Conservation (phyloP, 2,888 invertebrate genomes). For the Xestobium rufovillosum region DNA sequence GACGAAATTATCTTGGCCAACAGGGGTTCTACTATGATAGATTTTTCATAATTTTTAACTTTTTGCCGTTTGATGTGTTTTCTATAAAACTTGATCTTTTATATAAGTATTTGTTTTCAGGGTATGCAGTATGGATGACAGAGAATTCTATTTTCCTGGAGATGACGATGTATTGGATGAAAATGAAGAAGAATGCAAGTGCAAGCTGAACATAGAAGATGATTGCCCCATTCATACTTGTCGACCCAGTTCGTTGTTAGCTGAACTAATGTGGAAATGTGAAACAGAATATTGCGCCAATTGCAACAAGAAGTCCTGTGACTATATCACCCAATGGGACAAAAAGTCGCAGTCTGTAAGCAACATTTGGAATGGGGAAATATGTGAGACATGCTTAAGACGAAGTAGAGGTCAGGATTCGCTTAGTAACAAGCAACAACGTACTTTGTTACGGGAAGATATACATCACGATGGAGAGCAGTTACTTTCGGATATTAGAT, state of each 20-base stretch:
- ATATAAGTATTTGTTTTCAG: neutral
- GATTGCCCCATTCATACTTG: constrained; percentile 5
- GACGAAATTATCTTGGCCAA: no score
- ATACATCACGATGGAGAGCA: constrained; percentile 55
- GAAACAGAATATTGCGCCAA: constrained; percentile 42
- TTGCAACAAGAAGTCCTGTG: constrained; percentile 32
- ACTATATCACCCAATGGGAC: constrained; percentile 27
- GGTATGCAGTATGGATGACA: no score
- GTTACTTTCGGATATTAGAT: constrained; percentile 53
- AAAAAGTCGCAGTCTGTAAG: constrained; percentile 14
- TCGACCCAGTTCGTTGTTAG: constrained; percentile 19
- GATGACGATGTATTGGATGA: constrained; percentile 26
- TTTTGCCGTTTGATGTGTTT: constrained; percentile 3
- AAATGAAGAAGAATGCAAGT: constrained; percentile 13
- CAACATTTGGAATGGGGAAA: constrained; percentile 14
- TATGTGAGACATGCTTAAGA: constrained; percentile 37
- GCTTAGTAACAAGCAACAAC: constrained; percentile 26
- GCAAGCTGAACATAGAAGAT: constrained; percentile 1
- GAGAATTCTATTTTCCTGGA: constrained; percentile 33
- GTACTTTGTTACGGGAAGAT: constrained; percentile 45
- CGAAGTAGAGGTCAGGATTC: constrained; percentile 26
- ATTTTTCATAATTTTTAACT: no score
- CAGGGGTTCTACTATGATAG: no score
- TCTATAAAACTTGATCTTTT: constrained; percentile 1
- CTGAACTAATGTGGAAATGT: constrained; percentile 34